These are phyloP conservation scores for Corythoichthys intestinalis DNA, from an alignment of 2,113 vertebrate genomes.

Conservation along the genomic window DNA sequence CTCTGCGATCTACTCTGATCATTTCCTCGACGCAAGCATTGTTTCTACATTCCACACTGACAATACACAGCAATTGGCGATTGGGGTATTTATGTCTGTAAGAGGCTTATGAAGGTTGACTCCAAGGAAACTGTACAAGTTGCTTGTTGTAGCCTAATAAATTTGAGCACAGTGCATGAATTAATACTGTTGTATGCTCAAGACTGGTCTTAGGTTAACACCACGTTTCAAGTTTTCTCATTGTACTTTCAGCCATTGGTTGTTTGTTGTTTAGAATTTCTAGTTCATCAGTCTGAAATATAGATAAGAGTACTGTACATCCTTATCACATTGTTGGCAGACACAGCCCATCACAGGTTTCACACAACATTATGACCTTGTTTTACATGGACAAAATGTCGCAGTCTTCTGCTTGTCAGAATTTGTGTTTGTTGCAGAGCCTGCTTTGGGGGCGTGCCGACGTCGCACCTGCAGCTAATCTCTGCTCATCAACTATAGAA, in stretches of 20 bases:
- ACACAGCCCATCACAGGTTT: conserved; percentile 57
- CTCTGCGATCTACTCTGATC: too few species aligned
- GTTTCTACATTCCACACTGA: too few species aligned
- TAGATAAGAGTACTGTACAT: conserved; percentile 52
- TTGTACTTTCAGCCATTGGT: neutral
- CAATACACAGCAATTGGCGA: too few species aligned
- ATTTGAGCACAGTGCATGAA: neutral
- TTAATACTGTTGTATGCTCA: neutral
- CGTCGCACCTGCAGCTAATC: too few species aligned
- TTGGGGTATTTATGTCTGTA: too few species aligned
- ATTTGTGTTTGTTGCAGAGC: too few species aligned
- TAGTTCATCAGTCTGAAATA: conserved; percentile 3
- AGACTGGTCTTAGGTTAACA: too few species aligned
- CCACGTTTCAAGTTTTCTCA: neutral
- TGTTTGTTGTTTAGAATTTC: neutral
- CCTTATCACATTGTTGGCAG: conserved; percentile 65
- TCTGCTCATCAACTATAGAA: too few species aligned
- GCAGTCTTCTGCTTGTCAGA: too few species aligned
- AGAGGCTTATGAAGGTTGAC: too few species aligned
- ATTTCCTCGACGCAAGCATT: too few species aligned
- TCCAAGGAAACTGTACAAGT: neutral
- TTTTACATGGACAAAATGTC: conserved; percentile 62
- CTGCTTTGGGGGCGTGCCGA: too few species aligned
- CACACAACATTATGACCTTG: conserved; percentile 69
- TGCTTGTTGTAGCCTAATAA: neutral